A percentile compares a stretch with the other conserved stretches of the same genome.
Conservation (phyloP, 2,797 vertebrate species). For the Echeneis naucrates region DNA sequence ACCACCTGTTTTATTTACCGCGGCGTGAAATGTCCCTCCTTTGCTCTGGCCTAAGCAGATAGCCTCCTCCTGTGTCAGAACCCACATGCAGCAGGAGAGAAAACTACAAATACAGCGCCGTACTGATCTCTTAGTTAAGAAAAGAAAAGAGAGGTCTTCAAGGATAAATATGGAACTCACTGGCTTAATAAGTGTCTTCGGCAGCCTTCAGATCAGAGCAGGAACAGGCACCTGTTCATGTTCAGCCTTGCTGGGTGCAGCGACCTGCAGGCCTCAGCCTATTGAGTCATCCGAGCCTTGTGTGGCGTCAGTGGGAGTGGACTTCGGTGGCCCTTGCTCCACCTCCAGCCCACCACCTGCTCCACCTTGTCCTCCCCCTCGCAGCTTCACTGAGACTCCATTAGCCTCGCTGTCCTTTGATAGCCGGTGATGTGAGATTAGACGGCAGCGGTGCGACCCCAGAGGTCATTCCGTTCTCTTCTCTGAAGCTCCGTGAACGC, state of each 20-base stretch:
- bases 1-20: too few relatives aligned
- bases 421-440: conserved; percentile 68
- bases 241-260: neutral
- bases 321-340: neutral
- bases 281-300: neutral
- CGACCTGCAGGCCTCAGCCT: neutral
- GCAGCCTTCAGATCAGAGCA: neutral
- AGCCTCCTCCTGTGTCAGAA: too few relatives aligned
- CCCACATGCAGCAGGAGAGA: too few relatives aligned
- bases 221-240: neutral
- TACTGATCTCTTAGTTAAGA: neutral
- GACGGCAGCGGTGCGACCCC: conserved; percentile 40
- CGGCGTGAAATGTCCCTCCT: too few relatives aligned
- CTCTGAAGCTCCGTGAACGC: neutral
- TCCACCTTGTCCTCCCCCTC: conserved; percentile 37
- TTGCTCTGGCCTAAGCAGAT: too few relatives aligned
- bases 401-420: conserved; percentile 61
- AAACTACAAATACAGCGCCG: too few relatives aligned
- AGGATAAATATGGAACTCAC: neutral
- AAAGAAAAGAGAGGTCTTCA: neutral
- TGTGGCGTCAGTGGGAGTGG: neutral
- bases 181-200: too few relatives aligned
- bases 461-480: conserved; percentile 46
- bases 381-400: conserved; percentile 62
- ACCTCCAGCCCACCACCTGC: neutral